Base-by-base conservation (phyloP, 2,888 invertebrate genomes). In the Rhamnusium bicolor region DNA sequence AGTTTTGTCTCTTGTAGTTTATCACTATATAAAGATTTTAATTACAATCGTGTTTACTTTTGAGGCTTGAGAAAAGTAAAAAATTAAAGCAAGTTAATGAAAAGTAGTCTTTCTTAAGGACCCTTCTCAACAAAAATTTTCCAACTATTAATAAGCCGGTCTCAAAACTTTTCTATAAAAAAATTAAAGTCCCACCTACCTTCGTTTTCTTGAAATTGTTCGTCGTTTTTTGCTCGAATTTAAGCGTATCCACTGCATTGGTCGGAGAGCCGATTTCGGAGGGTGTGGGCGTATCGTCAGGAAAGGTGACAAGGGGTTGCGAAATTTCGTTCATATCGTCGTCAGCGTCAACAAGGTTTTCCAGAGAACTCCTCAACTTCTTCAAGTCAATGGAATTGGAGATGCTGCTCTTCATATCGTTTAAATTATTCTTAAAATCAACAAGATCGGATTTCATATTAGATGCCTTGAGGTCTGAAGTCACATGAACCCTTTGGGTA, bases 201-300 rank as follows among this genome's bases (percentile, higher is more conserved):
- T 95, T 93, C 0, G 95, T 94, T 81, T 93, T 92, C 29, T 92
- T 92, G 72, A 94, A 93, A 68, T 94, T 94, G 76, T 94, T 94
- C 87, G 93, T 93, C 80, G 94, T 92, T 85, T 95, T 95, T 87
- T 96, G 94, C 87, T 96, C 95, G 86, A 94, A 95, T 87, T 95
- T 95, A 78, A 95, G 89, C 70, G 94, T 94, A 84, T 94, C 92
- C 76, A 89, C 82, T 16, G 88, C 80, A 69, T 82, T 84, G 49
- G 86, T 81, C 76, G 89, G 84, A 78, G 89, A 86, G 32, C 83
- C 84, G 62, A 89, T 87, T 72, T 89, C 89, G 60, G 89, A 87
- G 63, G 91, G 92, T 18, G 92, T 92, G 65, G 94, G 93, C 19
- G 94, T 93, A 94, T 95, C 86, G 95, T 95, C 14, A 95, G 96